These are phyloP conservation scores for Cyaniris semiargus DNA, from an alignment of 2,888 invertebrate species.

Conservation along the genomic window DNA sequence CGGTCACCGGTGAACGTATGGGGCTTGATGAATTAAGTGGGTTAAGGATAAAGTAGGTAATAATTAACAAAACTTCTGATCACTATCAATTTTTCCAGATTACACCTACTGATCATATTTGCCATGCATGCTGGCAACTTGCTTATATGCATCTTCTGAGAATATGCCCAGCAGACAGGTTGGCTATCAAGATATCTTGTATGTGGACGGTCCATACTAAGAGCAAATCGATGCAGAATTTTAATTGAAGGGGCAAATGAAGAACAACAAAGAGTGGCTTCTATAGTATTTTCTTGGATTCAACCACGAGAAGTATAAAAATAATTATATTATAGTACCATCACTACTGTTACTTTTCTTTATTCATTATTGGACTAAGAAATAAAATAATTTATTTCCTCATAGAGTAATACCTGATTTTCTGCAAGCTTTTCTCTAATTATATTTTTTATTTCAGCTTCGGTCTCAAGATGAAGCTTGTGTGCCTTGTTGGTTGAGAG, in stretches of 20 bases:
- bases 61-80: too few species aligned
- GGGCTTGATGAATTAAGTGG: too few species aligned
- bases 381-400: not conserved
- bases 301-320: conserved; percentile 21
- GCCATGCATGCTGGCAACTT: conserved; percentile 27
- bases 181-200: conserved; percentile 17
- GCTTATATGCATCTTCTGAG: conserved; percentile 2
- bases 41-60: too few species aligned
- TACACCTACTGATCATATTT: conserved; percentile 21
- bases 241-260: conserved; percentile 27
- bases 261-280: conserved; percentile 21
- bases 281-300: conserved; percentile 25
- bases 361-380: not conserved
- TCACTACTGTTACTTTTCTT: not conserved
- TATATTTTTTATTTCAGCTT: too few species aligned
- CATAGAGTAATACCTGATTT: not conserved
- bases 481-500: too few species aligned
- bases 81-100: conserved; percentile 10
- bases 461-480: too few species aligned
- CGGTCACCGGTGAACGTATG: too few species aligned
- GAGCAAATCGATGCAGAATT: conserved; percentile 25
- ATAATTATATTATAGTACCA: not conserved
- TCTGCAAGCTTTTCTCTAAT: conserved; percentile 10
- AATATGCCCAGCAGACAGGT: conserved; percentile 9
- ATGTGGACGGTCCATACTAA: conserved; percentile 15